A percentile compares a stretch with the other conserved stretches of the same genome.
Conservation (phyloP, 2,888 invertebrate genomes). For the Caenorhabditis angaria region DNA sequence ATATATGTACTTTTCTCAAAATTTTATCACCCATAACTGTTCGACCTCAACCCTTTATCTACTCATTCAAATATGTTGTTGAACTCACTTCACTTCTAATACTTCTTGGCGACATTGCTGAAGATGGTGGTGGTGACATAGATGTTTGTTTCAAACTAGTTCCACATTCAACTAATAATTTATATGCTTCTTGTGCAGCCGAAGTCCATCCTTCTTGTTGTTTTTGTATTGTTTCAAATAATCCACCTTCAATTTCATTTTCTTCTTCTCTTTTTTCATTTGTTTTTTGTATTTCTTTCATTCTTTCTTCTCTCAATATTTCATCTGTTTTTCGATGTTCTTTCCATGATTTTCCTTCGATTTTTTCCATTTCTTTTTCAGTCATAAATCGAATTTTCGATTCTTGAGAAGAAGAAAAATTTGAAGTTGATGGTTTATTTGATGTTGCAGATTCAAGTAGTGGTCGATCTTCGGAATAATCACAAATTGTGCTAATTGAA, state of each 20-base stretch:
- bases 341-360: constrained; percentile 43
- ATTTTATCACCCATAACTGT: too few relatives aligned
- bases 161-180: constrained; percentile 83
- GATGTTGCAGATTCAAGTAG: constrained; percentile 37
- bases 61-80: too few relatives aligned
- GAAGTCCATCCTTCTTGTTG: constrained; percentile 51
- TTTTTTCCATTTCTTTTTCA: constrained; percentile 42
- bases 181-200: constrained; percentile 85
- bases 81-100: background rate
- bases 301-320: constrained; percentile 29
- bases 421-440: constrained; percentile 8
- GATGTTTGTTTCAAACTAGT: constrained; percentile 52
- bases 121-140: constrained; percentile 37
- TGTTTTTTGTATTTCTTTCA: constrained; percentile 30
- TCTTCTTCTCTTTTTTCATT: constrained; percentile 32
- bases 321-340: constrained; percentile 49
- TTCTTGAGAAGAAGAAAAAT: background rate
- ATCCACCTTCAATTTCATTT: constrained; percentile 4
- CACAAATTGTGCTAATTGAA: constrained; percentile 48
- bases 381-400: constrained; percentile 47
- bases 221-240: background rate
- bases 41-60: too few relatives aligned
- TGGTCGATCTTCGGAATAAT: constrained; percentile 53
- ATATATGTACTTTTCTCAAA: too few relatives aligned
- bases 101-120: constrained; percentile 13